Percentiles rank a stretch among this genome's conserved stretches.
These are phyloP conservation scores for Zenarchopterus dispar DNA, from an alignment of 2,797 vertebrate species.

Conservation along the genomic window DNA sequence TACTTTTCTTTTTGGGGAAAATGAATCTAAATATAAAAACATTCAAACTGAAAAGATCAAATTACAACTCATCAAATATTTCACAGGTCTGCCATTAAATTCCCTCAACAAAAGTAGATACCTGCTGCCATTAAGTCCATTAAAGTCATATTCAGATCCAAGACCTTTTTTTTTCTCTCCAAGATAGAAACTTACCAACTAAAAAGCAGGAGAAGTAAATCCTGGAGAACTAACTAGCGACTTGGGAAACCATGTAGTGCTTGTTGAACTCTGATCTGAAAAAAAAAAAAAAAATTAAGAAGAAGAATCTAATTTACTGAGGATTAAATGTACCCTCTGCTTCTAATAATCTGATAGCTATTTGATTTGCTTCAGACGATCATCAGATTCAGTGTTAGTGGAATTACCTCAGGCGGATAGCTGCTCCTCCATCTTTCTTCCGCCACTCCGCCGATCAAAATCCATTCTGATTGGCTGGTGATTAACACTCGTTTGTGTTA, in stretches of 20 bases:
- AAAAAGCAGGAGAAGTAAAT: conserved; percentile 10
- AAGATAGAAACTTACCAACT: conserved; percentile 64
- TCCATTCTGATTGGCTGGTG: conserved; percentile 77
- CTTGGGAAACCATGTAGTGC: conserved; percentile 41
- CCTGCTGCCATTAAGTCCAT: conserved; percentile 14
- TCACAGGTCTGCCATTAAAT: conserved; percentile 29
- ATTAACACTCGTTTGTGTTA: conserved; percentile 76
- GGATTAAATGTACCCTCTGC: conserved; percentile 23
- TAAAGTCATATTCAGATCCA: conserved; percentile 12
- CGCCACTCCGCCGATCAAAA: conserved; percentile 75
- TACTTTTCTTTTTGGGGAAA: too few relatives aligned
- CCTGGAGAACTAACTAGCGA: conserved; percentile 52
- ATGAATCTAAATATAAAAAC: conserved; percentile 43
- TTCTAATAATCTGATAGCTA: conserved; percentile 48
- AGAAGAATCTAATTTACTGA: conserved; percentile 31
- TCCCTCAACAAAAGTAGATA: conserved; percentile 45
- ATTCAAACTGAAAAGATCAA: conserved; percentile 14
- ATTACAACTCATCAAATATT: conserved; percentile 36
- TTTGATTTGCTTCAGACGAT: conserved; percentile 42
- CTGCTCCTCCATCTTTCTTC: conserved; percentile 71
- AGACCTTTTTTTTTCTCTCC: not conserved
- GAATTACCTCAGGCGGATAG: conserved; percentile 74
- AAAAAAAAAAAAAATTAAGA: conserved; percentile 11
- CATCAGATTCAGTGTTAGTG: conserved; percentile 57
- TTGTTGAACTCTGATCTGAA: conserved; percentile 56